Percentiles rank a stretch among this genome's conserved stretches.
These are phyloP conservation scores for Apodemus sylvaticus DNA, from an alignment of 2,113 vertebrate species.

Conservation along the genomic window DNA sequence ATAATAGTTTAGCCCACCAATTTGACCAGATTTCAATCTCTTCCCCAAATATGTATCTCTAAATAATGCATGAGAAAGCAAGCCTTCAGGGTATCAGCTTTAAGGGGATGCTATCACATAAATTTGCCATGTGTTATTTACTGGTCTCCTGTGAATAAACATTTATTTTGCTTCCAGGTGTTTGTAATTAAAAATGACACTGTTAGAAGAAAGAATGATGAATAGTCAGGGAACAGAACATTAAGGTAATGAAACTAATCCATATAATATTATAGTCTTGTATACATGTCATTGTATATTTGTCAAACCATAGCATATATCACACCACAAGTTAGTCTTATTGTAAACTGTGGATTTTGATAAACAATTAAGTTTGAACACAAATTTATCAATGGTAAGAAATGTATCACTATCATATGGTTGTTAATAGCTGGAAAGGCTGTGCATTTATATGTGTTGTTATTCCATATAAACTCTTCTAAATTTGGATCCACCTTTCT, in stretches of 20 bases:
- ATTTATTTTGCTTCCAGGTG: not conserved
- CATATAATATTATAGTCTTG: not conserved
- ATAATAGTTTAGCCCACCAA: not conserved
- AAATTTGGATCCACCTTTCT: not conserved
- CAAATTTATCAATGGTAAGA: not conserved
- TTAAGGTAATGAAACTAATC: not conserved
- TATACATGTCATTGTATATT: not conserved
- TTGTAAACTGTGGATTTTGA: not conserved
- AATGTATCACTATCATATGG: not conserved
- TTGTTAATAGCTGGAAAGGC: not conserved
- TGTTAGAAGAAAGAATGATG: not conserved
- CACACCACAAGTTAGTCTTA: not conserved
- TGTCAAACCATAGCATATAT: not conserved
- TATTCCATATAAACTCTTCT: not conserved
- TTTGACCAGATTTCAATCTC: not conserved
- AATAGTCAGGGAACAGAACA: not conserved
- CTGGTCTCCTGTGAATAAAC: not conserved
- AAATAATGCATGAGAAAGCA: not conserved
- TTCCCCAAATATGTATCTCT: not conserved
- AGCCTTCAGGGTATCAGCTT: not conserved
- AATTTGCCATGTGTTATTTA: not conserved
- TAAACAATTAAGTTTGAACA: not conserved
- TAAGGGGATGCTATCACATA: not conserved
- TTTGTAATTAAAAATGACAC: constrained; percentile 17
- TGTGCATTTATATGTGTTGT: not conserved